phyloP scores from a whole-genome alignment of 2,888 invertebrate species.

The Melikaiella ostensackeni region DNA sequence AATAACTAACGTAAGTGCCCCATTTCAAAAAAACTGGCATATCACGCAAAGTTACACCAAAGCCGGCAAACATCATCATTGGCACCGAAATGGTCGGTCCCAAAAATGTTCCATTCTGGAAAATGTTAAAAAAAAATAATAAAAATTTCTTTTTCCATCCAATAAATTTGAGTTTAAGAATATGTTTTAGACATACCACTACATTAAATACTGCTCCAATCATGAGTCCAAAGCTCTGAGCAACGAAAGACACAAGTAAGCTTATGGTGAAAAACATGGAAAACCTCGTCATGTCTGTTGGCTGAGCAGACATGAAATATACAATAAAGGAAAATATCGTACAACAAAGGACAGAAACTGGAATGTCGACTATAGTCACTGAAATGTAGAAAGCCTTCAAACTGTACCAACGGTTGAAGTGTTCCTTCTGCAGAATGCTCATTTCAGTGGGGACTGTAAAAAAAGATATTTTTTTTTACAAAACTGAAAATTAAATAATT shows the following conservation, averaged over 20 bases:
- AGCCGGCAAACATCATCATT: constrained; percentile 98
- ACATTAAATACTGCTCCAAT: constrained; percentile 93
- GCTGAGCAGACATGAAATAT: constrained; percentile 95
- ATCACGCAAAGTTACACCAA: constrained; percentile 93
- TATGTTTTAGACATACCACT: constrained; percentile 82
- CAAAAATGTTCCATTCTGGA: constrained; percentile 95
- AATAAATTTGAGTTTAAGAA: neutral
- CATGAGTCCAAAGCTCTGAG: constrained; percentile 94
- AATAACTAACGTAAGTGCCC: constrained; percentile 94
- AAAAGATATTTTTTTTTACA: neutral
- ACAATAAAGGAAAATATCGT: constrained; percentile 85
- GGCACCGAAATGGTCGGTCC: constrained; percentile 95
- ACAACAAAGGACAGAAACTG: constrained; percentile 87
- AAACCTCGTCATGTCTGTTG: constrained; percentile 88
- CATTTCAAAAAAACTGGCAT: constrained; percentile 91
- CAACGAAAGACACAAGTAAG: constrained; percentile 90
- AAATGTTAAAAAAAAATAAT: constrained; percentile 47
- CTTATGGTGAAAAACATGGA: constrained; percentile 91
- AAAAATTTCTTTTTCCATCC: constrained; percentile 21
- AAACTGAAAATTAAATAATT: neutral
- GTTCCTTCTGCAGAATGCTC: constrained; percentile 89
- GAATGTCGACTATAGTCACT: constrained; percentile 87
- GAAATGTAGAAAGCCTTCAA: constrained; percentile 89
- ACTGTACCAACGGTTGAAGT: constrained; percentile 94
- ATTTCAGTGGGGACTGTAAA: constrained; percentile 87